Evolutionary conservation across 2,797 vertebrate species (phyloP), one percentile per base, ranked within the genome.

Genomic region (Myotis myotis): DNA sequence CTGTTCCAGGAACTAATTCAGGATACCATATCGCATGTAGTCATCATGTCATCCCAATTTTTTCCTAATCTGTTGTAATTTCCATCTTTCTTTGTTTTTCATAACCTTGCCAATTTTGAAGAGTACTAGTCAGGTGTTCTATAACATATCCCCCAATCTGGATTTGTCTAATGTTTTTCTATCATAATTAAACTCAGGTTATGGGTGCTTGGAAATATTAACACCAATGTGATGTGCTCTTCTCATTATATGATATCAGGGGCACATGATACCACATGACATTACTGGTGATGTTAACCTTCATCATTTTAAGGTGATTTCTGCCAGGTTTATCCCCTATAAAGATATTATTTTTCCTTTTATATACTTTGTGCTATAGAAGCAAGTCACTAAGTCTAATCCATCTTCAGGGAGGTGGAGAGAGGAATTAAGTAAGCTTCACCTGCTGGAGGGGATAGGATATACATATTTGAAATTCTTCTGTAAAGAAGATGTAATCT

Each of bases 341-440:
- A 33, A 72, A 57, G 28, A 38, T 38, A 38, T 57, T 80, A 36
- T 44, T 28, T 55, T 70, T 74, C 38, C 38, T 93, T 95, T 92
- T 72, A 44, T 36, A 72, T 51, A 57, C 28, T 68, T 85, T 15
- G 20, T 57, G 38, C 28, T 84, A 33, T 74, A 23, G 74, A 89
- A 95, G n/a, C 17, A 47, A 80, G n/a, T 47, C 72, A n/a, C 25
- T 66, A 80, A 95, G 28, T 68, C 38, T 95, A 93, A 4, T 12
- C 11, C 23, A 13, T 23, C 12, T n/a, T 62, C 82, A 71, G 62
- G 30, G 76, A 82, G 23, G 20, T 53, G 41, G 51, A 22, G 2
- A 84, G 36, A 60, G 20, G 16, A 84, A 51, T 57, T n/a, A 78
- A 89, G 33, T 47, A 47, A 47, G 10, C 6, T 74, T 38, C 33